These are phyloP conservation scores for Bombus fervidus DNA, from an alignment of 1,140 invertebrate species.

Conservation along the genomic window DNA sequence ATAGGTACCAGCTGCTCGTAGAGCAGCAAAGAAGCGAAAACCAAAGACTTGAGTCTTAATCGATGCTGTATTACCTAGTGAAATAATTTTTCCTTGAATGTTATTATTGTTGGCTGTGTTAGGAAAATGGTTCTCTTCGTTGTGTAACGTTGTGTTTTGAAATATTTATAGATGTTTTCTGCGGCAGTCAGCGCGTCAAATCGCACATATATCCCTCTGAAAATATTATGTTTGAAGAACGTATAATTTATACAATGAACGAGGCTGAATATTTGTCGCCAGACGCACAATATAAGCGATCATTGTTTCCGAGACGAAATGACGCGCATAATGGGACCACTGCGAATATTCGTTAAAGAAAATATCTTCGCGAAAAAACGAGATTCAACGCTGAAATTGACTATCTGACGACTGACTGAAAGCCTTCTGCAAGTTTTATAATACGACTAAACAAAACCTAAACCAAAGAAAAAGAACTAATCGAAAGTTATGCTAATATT, in stretches of 20 bases:
- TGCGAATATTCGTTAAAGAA: slow-evolving; percentile 28
- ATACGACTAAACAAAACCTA: neutral
- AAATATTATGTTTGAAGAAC: neutral
- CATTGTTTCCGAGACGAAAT: slow-evolving; percentile 27
- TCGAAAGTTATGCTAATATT: neutral
- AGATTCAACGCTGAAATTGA: slow-evolving; percentile 25
- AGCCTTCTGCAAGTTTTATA: slow-evolving; percentile 10
- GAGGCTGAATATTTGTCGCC: slow-evolving; percentile 45
- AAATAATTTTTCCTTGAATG: slow-evolving; percentile 15
- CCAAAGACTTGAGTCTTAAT: slow-evolving; percentile 7
- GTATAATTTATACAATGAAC: neutral
- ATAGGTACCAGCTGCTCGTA: neutral
- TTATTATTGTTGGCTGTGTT: slow-evolving; percentile 42
- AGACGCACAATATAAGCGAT: slow-evolving; percentile 44
- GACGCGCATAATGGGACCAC: slow-evolving; percentile 48
- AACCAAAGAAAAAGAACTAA: neutral
- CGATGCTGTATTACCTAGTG: slow-evolving; percentile 24
- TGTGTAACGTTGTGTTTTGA: slow-evolving; percentile 42
- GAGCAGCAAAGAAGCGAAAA: neutral
- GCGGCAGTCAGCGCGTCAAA: slow-evolving; percentile 32
- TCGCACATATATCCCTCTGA: neutral
- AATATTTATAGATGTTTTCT: slow-evolving; percentile 43
- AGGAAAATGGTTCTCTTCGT: slow-evolving; percentile 8
- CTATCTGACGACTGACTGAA: slow-evolving; percentile 32
- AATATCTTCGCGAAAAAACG: slow-evolving; percentile 3